Conservation (phyloP, 2,797 vertebrate genomes). For the Eospalax fontanierii region DNA sequence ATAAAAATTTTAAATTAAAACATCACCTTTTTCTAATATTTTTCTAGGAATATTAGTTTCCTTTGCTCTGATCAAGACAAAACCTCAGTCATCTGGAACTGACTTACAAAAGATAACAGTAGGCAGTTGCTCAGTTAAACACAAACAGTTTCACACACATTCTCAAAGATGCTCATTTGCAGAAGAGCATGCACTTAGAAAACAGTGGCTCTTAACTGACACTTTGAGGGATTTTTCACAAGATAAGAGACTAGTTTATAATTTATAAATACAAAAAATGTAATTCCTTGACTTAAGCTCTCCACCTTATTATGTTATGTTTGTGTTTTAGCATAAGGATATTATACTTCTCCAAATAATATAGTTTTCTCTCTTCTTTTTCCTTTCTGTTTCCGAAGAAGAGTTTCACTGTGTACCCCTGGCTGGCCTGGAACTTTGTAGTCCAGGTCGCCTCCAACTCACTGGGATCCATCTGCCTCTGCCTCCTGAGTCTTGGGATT, state of each 20-base stretch:
- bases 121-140: background rate
- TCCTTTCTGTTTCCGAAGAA: background rate
- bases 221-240: constrained; percentile 40
- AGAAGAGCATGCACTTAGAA: background rate
- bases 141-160: background rate
- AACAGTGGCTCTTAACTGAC: constrained; percentile 10
- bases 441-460: too few species aligned
- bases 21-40: constrained; percentile 41
- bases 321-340: constrained; percentile 1
- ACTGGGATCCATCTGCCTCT: too few species aligned
- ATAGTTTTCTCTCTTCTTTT: background rate
- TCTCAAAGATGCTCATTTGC: background rate
- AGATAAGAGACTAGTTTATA: constrained; percentile 59
- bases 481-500: too few species aligned
- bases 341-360: background rate
- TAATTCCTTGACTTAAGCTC: constrained; percentile 24
- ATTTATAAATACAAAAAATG: constrained; percentile 30
- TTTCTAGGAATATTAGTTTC: constrained; percentile 4
- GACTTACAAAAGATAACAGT: background rate
- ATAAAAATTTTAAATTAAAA: background rate
- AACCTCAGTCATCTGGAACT: constrained; percentile 29
- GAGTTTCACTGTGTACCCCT: too few species aligned
- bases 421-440: too few species aligned
- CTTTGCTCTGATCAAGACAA: constrained; percentile 43
- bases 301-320: background rate